phyloP scores from a whole-genome alignment of 2,888 invertebrate genomes.

The Omphaloscelis lunosa region DNA sequence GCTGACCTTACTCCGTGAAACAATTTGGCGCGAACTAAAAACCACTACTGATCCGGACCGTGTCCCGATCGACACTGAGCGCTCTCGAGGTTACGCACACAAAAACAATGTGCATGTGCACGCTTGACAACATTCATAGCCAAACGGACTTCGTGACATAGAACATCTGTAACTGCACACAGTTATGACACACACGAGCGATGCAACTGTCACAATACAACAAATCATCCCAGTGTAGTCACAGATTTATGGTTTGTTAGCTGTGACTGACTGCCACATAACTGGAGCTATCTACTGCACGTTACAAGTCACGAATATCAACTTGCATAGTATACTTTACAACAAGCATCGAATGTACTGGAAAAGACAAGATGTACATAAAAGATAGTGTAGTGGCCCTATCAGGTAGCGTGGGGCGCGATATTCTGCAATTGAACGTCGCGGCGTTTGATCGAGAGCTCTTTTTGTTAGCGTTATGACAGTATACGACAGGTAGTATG shows the following conservation, averaged over 20 bases:
- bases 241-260: slow-evolving; percentile 9
- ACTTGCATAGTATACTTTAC: too few relatives aligned
- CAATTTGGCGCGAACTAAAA: too few relatives aligned
- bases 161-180: too few relatives aligned
- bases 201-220: slow-evolving; percentile 21
- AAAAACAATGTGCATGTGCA: too few relatives aligned
- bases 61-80: too few relatives aligned
- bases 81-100: too few relatives aligned
- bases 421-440: slow-evolving; percentile 12
- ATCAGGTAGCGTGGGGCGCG: background rate
- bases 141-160: too few relatives aligned
- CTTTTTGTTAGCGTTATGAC: slow-evolving; percentile 1
- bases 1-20: too few relatives aligned
- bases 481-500: background rate
- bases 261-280: background rate
- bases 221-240: slow-evolving; percentile 16
- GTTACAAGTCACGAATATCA: too few relatives aligned
- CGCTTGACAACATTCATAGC: too few relatives aligned
- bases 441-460: slow-evolving; percentile 18
- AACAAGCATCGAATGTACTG: background rate
- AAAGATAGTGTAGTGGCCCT: background rate
- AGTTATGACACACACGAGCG: background rate
- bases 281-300: background rate
- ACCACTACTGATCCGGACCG: too few relatives aligned
- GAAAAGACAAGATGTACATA: slow-evolving; percentile 1